phyloP scores from a whole-genome alignment of 1,140 invertebrate species.

The Drosophila ironensis region DNA sequence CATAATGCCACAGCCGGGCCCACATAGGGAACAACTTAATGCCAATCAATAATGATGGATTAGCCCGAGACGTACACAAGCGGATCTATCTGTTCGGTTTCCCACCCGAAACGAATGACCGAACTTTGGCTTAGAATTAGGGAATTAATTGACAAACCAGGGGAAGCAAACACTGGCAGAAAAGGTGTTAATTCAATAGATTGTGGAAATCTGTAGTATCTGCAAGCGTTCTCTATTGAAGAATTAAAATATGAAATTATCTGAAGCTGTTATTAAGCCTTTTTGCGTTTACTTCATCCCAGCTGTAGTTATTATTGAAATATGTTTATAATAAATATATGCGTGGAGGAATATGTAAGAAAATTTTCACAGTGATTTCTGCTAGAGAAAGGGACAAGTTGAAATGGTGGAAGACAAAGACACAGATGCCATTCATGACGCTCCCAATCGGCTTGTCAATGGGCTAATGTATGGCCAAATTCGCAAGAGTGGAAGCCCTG shows the following conservation, averaged over 20 bases:
- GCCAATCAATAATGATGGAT: conserved; percentile 80
- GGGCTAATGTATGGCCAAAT: conserved; percentile 40
- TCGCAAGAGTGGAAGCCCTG: background rate
- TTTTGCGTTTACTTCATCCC: no score
- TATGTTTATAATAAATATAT: background rate
- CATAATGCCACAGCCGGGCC: conserved; percentile 33
- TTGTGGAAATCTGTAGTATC: no score
- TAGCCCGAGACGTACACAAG: conserved; percentile 43
- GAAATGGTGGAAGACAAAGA: conserved; percentile 5
- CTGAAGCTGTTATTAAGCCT: no score
- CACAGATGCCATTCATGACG: conserved; percentile 20
- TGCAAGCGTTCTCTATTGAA: no score
- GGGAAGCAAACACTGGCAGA: background rate
- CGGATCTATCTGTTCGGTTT: conserved; percentile 19
- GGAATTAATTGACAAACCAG: conserved; percentile 56
- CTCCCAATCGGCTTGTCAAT: conserved; percentile 72
- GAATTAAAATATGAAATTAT: no score
- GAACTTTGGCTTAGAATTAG: conserved; percentile 48
- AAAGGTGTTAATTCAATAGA: background rate
- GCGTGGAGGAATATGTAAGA: no score
- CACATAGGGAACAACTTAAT: conserved; percentile 42
- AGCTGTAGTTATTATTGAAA: background rate
- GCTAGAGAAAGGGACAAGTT: background rate
- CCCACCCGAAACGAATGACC: conserved; percentile 62
- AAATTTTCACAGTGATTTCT: background rate